Percentiles rank a stretch among this genome's conserved stretches.
These are phyloP conservation scores for Aphelinus certus DNA, from an alignment of 1,140 invertebrate genomes.

Conservation along the genomic window DNA sequence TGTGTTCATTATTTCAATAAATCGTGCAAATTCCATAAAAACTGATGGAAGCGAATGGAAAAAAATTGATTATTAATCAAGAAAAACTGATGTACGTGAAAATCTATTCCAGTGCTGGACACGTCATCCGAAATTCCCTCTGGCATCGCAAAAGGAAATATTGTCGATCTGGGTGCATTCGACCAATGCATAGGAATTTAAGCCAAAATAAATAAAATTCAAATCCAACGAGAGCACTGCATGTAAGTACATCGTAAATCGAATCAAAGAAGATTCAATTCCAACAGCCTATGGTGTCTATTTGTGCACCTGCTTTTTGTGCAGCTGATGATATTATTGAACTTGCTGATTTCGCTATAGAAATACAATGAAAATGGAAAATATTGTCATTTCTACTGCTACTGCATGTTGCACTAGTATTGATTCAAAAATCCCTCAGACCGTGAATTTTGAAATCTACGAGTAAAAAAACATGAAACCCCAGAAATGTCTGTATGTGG, in stretches of 20 bases:
- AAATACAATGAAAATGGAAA: neutral
- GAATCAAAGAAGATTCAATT: no score
- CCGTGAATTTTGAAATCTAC: no score
- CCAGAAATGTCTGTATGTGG: no score
- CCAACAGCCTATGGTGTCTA: slow-evolving; percentile 2
- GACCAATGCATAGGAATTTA: slow-evolving; percentile 34
- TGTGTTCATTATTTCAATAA: no score
- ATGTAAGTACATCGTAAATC: slow-evolving; percentile 22
- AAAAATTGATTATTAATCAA: no score
- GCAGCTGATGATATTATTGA: neutral
- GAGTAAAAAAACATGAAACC: no score
- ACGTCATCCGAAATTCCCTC: slow-evolving; percentile 50
- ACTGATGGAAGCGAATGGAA: no score
- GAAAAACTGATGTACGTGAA: no score
- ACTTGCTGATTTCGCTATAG: slow-evolving; percentile 10
- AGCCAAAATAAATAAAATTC: neutral
- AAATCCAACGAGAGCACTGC: slow-evolving; percentile 23
- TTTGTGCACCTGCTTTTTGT: slow-evolving; percentile 34
- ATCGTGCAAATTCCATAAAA: no score
- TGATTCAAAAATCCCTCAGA: neutral
- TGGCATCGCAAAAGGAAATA: slow-evolving; percentile 50
- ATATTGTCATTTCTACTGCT: neutral
- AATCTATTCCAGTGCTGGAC: slow-evolving; percentile 54
- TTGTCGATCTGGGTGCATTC: slow-evolving; percentile 46
- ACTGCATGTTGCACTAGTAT: neutral